Evolutionary conservation across 2,888 invertebrate species (phyloP).

Genomic region (Taenaris catops): DNA sequence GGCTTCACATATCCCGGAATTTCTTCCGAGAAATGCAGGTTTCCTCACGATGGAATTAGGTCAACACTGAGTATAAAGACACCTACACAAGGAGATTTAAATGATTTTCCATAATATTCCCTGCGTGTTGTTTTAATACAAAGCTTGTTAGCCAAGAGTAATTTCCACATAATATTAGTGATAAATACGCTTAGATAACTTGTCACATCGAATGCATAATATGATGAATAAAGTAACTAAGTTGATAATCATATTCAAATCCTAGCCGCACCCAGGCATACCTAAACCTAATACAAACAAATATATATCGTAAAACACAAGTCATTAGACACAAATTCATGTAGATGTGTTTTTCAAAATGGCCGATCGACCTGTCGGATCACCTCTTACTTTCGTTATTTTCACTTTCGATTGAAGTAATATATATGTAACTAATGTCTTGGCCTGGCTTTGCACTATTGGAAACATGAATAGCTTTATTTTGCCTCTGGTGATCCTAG

Average conservation of each 20-base stretch:
- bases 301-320: conserved; percentile 31
- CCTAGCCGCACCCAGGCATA: conserved; percentile 15
- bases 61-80: too few species aligned
- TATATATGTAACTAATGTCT: too few species aligned
- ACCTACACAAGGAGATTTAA: too few species aligned
- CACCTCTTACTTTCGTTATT: conserved; percentile 45
- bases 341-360: conserved; percentile 31
- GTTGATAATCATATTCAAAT: conserved; percentile 23
- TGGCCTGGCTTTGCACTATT: too few species aligned
- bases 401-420: conserved; percentile 63
- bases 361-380: conserved; percentile 34
- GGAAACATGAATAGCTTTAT: too few species aligned
- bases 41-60: too few species aligned
- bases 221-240: conserved; percentile 17
- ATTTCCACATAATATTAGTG: conserved; percentile 10
- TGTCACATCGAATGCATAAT: conserved; percentile 16
- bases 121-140: conserved; percentile 7
- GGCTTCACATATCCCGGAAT: too few species aligned
- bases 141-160: conserved; percentile 1
- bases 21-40: too few species aligned
- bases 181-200: conserved; percentile 20
- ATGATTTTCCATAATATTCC: too few species aligned
- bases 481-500: too few species aligned
- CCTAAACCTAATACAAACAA: background rate
- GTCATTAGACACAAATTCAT: conserved; percentile 25